phyloP scores from a whole-genome alignment of 2,797 vertebrate genomes.

The Ptychobarbus kaznakovi region DNA sequence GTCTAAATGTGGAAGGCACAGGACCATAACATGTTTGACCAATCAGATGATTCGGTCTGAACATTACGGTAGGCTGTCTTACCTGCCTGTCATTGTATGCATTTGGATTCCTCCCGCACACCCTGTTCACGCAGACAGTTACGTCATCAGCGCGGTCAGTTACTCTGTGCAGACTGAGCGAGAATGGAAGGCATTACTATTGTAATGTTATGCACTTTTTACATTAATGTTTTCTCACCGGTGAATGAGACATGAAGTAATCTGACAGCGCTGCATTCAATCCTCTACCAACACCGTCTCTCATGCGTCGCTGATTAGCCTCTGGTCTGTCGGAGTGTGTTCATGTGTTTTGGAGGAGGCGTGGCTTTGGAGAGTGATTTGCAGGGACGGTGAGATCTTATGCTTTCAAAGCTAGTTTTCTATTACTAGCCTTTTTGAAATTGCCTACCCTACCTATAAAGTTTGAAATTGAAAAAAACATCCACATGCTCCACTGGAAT shows the following conservation, averaged over 20 bases:
- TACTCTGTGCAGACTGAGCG: not conserved
- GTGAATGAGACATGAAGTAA: not conserved
- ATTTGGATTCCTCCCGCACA: not conserved
- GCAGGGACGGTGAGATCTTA: no score
- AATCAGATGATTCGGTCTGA: not conserved
- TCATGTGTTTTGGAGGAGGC: no score
- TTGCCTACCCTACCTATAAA: no score
- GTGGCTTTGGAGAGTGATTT: no score
- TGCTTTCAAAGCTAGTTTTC: no score
- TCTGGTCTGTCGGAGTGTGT: not conserved
- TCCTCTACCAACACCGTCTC: not conserved
- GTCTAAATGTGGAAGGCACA: no score
- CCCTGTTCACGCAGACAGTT: not conserved
- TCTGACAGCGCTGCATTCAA: not conserved
- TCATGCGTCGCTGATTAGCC: not conserved
- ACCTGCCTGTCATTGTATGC: not conserved
- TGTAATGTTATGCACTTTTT: not conserved
- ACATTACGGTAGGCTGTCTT: not conserved
- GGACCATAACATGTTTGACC: no score
- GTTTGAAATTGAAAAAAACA: not conserved
- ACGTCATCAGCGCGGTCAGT: no score
- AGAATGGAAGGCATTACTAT: not conserved
- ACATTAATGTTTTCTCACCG: not conserved
- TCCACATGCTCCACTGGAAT: not conserved
- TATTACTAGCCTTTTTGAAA: no score